Evolutionary conservation across 2,888 invertebrate genomes (phyloP), one percentile per base, ranked within the genome.

Genomic region (Nemurella pictetii): DNA sequence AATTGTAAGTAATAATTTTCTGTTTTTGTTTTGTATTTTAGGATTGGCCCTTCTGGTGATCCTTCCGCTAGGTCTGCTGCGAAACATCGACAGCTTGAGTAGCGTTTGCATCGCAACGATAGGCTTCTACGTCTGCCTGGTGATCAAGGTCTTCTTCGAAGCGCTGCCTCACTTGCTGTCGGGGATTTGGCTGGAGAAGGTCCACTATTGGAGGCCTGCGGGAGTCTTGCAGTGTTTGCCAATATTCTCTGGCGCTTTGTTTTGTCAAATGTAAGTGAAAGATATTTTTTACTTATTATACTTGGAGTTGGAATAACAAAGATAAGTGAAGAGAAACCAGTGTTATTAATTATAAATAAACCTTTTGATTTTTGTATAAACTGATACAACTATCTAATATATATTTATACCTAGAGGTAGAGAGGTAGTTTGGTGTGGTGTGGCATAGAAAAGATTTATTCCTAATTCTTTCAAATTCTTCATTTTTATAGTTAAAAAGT

Each of bases 191-290:
- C 90, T 93, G 73, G 90, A 92, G 0, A 92, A 94, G 86, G 94
- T 97, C 0, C 92, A 94, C 88, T 93, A 94, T 89, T 98, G 97
- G 97, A 93, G 94, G 88, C 95, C 97, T 0, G 93, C 95, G 0
- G 98, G 98, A 0, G 91, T 98, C 85, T 91, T 99, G 83, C 97
- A 97, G 88, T 97, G 98, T 89, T 92, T 99, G 87, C 99, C 99
- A 0, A 99, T 99, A 88, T 97, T 99, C 91, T 96, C 98, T 15
- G 97, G 99, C 96, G 98, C 99, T 0, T 92, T 99, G 84, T 98
- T 97, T 87, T 99, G 99, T 91, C 99, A 99, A 91, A 98, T 98
- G 94, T 97, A 91, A 93, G 94, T 92, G n/a, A n/a, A n/a, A n/a
- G n/a, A n/a, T n/a, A n/a, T n/a, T n/a, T n/a, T n/a, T n/a, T n/a